Base-by-base conservation (phyloP, 2,888 invertebrate species). In the Hyposoter didymator region DNA sequence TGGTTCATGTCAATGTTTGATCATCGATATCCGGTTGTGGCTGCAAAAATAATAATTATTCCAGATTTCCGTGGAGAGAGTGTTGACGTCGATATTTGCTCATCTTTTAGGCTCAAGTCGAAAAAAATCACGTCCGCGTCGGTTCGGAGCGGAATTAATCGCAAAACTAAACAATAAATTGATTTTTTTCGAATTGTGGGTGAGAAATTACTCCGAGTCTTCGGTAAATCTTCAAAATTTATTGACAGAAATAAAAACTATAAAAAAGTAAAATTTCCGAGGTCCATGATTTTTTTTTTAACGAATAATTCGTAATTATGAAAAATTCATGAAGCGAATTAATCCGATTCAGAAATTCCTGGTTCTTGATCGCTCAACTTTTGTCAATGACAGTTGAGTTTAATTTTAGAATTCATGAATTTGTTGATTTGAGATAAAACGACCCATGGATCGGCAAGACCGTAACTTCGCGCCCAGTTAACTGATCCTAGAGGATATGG, bases 401-500 rank as follows among this genome's bases (percentile, higher is more conserved):
- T 17, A 7, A 28, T 45, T 62, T 22, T 55, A 45, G 28, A 10
- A 43, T n/a, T 14, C 2, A n/a, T 45, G 14, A 32, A 70, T 1
- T 1, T 22, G 49, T n/a, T 22, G 49, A 49, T 52, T 66, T 22
- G 19, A 64, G 22, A n/a, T 10, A 22, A 39, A 76, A 35, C 22
- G 66, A 17, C 76, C 49, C 52, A 35, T 66, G 8, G 10, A 49
- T 17, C 4, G 72, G 43, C 66, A 45, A 66, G 47, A 70, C 66
- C 64, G 82, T 86, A 82, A 85, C 84, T 84, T 85, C 78, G 83
- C 85, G 84, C 84, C 80, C 76, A 74, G 79, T 87, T 86, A 86
- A 88, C 86, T 86, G 85, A 85, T 87, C 85, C 78, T 84, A 49
- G 81, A 82, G 82, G 84, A 82, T 78, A 69, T 78, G 86, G 78